Conservation (phyloP, 2,113 vertebrate genomes). For the Plectropomus leopardus region DNA sequence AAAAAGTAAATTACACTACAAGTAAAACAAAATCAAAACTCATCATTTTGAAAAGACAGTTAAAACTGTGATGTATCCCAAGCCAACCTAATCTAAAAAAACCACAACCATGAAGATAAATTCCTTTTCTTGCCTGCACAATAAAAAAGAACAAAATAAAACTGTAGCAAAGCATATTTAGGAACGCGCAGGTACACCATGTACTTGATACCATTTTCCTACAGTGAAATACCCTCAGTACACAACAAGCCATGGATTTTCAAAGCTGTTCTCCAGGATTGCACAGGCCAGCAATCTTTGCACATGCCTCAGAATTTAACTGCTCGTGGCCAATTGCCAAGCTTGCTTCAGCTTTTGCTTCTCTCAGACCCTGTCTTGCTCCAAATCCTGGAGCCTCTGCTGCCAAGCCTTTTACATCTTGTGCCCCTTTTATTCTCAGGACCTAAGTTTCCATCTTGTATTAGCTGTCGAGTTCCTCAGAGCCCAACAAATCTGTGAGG, state of each 20-base stretch:
- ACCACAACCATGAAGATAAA: no score
- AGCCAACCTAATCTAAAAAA: not conserved
- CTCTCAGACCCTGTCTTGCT: not conserved
- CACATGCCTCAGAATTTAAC: not conserved
- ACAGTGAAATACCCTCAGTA: not conserved
- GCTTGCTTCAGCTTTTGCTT: not conserved
- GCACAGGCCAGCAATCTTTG: not conserved
- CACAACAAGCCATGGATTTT: not conserved
- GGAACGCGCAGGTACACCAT: not conserved
- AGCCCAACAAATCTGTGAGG: not conserved
- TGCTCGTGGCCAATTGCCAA: not conserved
- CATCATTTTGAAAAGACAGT: not conserved
- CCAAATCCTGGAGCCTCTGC: not conserved
- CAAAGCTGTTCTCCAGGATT: not conserved
- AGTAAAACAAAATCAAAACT: not conserved
- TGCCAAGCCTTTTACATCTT: not conserved
- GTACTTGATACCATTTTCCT: not conserved
- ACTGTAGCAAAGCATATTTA: not conserved
- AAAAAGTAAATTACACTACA: not conserved
- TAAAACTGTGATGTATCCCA: not conserved
- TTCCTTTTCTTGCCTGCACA: not conserved
- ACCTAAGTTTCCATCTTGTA: not conserved
- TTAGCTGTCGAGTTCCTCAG: constrained; percentile 6
- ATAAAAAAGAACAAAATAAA: not conserved
- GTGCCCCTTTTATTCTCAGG: not conserved